Base-by-base conservation (phyloP, 2,113 vertebrate genomes). In the Cygnus atratus region DNA sequence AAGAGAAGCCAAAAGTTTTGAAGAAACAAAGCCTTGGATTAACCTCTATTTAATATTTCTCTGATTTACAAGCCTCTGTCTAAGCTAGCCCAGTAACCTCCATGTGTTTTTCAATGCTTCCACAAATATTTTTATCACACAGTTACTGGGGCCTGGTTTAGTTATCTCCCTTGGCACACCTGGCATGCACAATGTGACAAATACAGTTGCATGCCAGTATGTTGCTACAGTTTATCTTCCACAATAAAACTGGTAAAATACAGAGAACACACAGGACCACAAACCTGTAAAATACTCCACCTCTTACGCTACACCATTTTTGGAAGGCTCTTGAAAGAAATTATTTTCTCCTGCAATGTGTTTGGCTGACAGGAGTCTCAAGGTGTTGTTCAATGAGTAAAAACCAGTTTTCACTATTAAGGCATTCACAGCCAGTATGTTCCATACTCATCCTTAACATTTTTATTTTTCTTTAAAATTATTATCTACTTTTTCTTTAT, bases 401-500 rank as follows among this genome's bases (percentile, higher is more conserved):
- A 46, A 52, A 96, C 71, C 2, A 35, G 9, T 31, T 63, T 92
- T 46, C 43, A 62, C 70, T 94, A 90, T 62, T 83, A 93, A 90
- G 61, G 81, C 58, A 35, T 77, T 96, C 66, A 9, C 12, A 85
- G 37, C 31, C 94, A 76, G 63, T 62, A 70, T 15, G 41, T 68
- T 91, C 54, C 68, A 72, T 39, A 95, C 77, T 66, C 76, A 85
- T 92, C 92, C 73, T 68, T 78, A 74, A 7, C 43, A 67, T 50
- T 95, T 90, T 83, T 84, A 29, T 66, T 95, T 26, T 17, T 61
- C 8, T 3, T 17, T 46, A 96, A 80, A 94, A 94, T 74, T 50
- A 94, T 63, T 80, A 55, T 82, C 79, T 85, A 52, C 80, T 93
- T 84, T 72, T 92, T 39, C 91, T 92, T 86, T 65, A 84, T 46